These are phyloP conservation scores for Labeo calbasu DNA, from an alignment of 2,797 vertebrate genomes.

Conservation along the genomic window DNA sequence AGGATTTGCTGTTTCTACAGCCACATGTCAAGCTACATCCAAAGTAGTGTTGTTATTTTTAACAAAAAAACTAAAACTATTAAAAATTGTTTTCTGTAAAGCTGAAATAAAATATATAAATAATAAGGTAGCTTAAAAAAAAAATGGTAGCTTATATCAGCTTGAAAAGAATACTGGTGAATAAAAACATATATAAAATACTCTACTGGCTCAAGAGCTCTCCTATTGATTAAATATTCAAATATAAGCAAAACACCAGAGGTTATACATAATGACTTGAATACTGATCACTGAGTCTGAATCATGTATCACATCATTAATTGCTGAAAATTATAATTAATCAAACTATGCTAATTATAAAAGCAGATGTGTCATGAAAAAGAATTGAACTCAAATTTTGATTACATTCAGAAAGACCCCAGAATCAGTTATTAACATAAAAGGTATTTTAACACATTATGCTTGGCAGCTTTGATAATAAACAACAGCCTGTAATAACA, in stretches of 20 bases:
- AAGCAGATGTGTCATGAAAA: slow-evolving; percentile 40
- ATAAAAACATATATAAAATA: background rate
- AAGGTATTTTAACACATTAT: slow-evolving; percentile 31
- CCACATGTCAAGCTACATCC: background rate
- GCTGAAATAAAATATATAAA: background rate
- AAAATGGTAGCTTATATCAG: background rate
- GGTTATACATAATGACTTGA: slow-evolving; percentile 15
- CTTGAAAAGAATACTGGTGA: background rate
- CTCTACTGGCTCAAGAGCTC: background rate
- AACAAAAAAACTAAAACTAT: background rate
- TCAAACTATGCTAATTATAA: slow-evolving; percentile 50
- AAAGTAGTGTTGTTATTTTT: background rate
- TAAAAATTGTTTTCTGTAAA: background rate
- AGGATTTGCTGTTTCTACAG: background rate
- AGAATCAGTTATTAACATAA: slow-evolving; percentile 44
- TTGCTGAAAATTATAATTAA: slow-evolving; percentile 39
- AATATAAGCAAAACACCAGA: slow-evolving; percentile 48
- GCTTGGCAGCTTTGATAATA: slow-evolving; percentile 14
- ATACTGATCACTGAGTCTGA: slow-evolving; percentile 32
- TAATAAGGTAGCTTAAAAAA: too few species aligned
- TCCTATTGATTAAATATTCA: slow-evolving; percentile 17
- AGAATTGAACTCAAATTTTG: slow-evolving; percentile 44
- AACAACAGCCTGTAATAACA: background rate
- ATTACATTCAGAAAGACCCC: slow-evolving; percentile 42
- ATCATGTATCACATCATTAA: slow-evolving; percentile 44